Evolutionary conservation across 2,797 vertebrate genomes (phyloP).

Genomic region (Tragopan temminckii): DNA sequence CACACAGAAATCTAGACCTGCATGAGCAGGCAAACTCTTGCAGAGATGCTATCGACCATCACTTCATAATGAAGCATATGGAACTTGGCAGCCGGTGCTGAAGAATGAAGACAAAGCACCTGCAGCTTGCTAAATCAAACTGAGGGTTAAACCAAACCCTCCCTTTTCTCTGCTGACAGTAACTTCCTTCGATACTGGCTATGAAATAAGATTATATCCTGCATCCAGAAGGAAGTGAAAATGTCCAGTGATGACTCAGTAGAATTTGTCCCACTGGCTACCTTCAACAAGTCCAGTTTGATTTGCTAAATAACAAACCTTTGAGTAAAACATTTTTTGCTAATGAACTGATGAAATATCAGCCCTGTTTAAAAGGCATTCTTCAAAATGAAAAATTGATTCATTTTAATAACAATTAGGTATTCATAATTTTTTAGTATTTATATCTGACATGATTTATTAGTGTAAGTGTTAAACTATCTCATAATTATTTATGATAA

Average conservation of each 20-base stretch:
- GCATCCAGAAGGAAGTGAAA: neutral
- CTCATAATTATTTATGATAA: neutral
- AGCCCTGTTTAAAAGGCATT: neutral
- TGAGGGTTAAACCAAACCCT: neutral
- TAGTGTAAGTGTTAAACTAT: neutral
- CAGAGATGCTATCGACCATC: neutral
- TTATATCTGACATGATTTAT: neutral
- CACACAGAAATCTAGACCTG: neutral
- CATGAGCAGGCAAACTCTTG: neutral
- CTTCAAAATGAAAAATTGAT: neutral
- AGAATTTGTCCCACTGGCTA: neutral
- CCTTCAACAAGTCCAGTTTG: neutral
- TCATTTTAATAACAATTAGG: neutral
- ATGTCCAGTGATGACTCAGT: neutral
- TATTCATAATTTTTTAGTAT: neutral
- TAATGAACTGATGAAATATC: neutral
- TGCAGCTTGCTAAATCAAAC: neutral
- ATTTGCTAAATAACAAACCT: constrained; percentile 2
- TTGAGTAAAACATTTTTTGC: constrained; percentile 35
- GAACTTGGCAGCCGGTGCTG: neutral
- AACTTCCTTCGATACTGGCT: neutral
- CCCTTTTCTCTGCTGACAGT: neutral
- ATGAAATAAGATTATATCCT: neutral
- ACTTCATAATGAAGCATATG: neutral
- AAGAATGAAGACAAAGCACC: neutral